Conservation (phyloP, 2,113 vertebrate species). For the Piaya cayana region DNA sequence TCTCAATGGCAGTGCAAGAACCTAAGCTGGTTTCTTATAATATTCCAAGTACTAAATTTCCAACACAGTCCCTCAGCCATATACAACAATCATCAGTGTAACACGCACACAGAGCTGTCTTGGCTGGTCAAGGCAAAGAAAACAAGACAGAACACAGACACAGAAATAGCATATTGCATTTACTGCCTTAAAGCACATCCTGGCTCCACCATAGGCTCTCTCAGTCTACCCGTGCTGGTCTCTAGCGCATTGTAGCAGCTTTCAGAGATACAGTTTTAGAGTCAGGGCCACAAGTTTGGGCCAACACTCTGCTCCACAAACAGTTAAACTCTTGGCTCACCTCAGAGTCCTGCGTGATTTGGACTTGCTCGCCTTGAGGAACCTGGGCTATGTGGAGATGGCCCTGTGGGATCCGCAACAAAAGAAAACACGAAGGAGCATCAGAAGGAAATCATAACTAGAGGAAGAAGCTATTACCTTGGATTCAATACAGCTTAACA, state of each 20-base stretch:
- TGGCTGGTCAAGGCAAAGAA: neutral
- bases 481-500: neutral
- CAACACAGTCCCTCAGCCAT: neutral
- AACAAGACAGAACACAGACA: neutral
- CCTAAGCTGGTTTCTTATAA: neutral
- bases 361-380: slow-evolving; percentile 97
- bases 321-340: slow-evolving; percentile 63
- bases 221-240: neutral
- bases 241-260: fast-evolving
- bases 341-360: slow-evolving; percentile 99
- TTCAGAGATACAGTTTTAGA: neutral
- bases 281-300: neutral
- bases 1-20: neutral
- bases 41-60: neutral
- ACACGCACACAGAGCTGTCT: neutral
- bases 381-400: slow-evolving; percentile 98
- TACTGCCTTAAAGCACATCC: neutral
- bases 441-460: slow-evolving; percentile 66
- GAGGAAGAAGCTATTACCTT: neutral
- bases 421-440: slow-evolving; percentile 75
- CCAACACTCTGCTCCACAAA: neutral
- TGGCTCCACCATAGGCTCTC: neutral
- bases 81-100: neutral
- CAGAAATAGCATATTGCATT: neutral
- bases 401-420: slow-evolving; percentile 89